Evolutionary conservation across 2,888 invertebrate genomes (phyloP), one percentile per base, ranked within the genome.

Genomic region (Rhagonycha lutea): DNA sequence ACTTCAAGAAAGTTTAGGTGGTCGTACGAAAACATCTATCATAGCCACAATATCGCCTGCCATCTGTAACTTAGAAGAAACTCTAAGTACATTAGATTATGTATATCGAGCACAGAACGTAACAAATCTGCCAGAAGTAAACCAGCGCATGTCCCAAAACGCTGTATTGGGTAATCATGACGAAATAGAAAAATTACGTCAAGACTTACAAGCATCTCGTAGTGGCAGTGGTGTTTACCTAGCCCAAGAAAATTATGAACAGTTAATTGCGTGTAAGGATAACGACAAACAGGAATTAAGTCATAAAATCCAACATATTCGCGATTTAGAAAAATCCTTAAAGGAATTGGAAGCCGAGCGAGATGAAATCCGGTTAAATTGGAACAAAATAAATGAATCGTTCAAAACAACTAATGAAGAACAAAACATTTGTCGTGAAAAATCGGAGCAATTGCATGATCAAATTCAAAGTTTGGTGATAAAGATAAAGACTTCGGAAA

Each of bases 21-120:
- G 99, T 0, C 91, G 95, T 26, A 98, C 99, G 0, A 98, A 98
- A 88, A 99, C 99, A 0, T 97, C 97, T 0, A 97, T 99, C 81
- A 98, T 99, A 80, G 98, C 98, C 0, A 99, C 98, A 2, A 91
- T 99, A 61, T 98, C 98, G 0, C 98, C 98, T 0, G 95, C 97
- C 0, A 92, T 93, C 79, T 91, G 92, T 79, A 97, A 97, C 86
- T 86, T 96, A 14, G 98, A 98, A 83, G 99, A 99, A 87, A 98
- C 98, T 0, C 88, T 98, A 73, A 97, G 96, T 82, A 99, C 99
- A 0, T 87, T 99, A 76, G 98, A 99, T 83, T 99, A 99, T 87
- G 99, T 98, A 0, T 92, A 95, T 87, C 89, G 98, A 29, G 98
- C 98, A 0, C 96, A 97, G 88, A 96, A 97, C 85, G 98, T 99